Conservation (phyloP, 2,888 invertebrate species). For the Hipparchia semele region DNA sequence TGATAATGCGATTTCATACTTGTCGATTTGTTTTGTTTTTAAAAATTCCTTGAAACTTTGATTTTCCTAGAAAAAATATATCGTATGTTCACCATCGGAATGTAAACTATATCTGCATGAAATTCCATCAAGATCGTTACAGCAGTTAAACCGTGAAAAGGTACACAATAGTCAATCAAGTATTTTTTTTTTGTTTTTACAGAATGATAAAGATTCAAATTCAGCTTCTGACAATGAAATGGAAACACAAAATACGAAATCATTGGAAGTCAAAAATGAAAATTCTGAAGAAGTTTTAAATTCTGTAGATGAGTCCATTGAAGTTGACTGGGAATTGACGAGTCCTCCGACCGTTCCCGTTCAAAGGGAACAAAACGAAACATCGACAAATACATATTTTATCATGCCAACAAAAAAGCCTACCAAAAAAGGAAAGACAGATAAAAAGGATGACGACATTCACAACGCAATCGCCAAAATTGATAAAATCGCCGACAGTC, state of each 20-base stretch:
- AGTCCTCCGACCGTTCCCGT: neutral
- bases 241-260: neutral
- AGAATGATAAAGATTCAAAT: conserved; percentile 1
- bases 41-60: too few relatives aligned
- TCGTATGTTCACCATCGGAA: too few relatives aligned
- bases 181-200: neutral
- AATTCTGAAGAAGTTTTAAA: neutral
- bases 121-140: too few relatives aligned
- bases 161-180: too few relatives aligned
- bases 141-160: too few relatives aligned
- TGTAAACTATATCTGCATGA: too few relatives aligned
- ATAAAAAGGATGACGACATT: neutral
- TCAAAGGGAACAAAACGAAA: neutral
- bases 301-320: neutral
- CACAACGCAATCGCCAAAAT: neutral
- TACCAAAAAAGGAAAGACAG: neutral
- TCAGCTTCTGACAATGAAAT: neutral
- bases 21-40: too few relatives aligned
- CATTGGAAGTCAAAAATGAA: neutral
- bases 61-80: too few relatives aligned
- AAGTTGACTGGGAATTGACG: neutral
- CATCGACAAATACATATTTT: neutral
- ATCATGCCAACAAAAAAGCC: neutral
- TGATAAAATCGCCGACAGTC: neutral
- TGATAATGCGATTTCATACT: too few relatives aligned